These are phyloP conservation scores for Drosophila ficusphila DNA, from an alignment of 1,140 invertebrate genomes.

Conservation along the genomic window DNA sequence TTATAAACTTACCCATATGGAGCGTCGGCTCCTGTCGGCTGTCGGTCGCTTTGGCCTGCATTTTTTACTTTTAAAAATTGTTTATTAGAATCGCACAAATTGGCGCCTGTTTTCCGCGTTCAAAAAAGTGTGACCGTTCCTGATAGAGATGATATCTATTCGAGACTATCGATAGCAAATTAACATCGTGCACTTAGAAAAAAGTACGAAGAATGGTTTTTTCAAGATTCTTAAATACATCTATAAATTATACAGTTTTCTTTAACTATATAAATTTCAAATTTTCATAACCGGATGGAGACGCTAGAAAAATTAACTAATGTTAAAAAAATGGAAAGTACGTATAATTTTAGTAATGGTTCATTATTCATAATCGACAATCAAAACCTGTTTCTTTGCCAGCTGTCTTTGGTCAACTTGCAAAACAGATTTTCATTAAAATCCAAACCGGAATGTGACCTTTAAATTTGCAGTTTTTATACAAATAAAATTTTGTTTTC, in stretches of 20 bases:
- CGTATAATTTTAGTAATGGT: too few relatives aligned
- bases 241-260: too few relatives aligned
- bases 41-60: slow-evolving; percentile 70
- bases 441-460: not conserved
- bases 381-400: not conserved
- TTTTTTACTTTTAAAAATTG: slow-evolving; percentile 18
- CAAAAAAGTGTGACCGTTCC: slow-evolving; percentile 7
- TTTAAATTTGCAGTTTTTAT: not conserved
- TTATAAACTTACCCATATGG: slow-evolving; percentile 57
- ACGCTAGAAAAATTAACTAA: too few relatives aligned
- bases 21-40: slow-evolving; percentile 71
- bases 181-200: too few relatives aligned
- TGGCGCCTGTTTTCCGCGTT: slow-evolving; percentile 49
- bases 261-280: too few relatives aligned
- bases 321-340: too few relatives aligned
- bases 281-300: too few relatives aligned
- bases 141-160: too few relatives aligned
- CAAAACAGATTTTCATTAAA: not conserved
- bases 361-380: too few relatives aligned
- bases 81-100: slow-evolving; percentile 51
- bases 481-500: not conserved
- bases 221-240: too few relatives aligned
- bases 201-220: too few relatives aligned
- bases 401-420: not conserved
- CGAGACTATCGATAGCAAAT: too few relatives aligned